Conservation (phyloP, 2,797 vertebrate species). For the Toxotes lorentzi region DNA sequence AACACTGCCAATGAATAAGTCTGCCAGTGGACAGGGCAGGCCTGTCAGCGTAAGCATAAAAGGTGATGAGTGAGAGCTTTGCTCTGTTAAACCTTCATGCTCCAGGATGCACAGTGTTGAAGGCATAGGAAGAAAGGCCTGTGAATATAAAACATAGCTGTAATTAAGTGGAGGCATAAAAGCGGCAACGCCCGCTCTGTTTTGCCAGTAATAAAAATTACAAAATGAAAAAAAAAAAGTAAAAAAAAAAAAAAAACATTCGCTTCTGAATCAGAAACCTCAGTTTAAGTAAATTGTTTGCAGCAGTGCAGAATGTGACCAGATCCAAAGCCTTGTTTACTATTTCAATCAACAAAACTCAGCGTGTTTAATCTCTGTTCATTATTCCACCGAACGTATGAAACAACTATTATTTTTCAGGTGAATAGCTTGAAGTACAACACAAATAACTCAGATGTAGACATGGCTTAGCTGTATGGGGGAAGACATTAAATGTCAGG, state of each 20-base stretch:
- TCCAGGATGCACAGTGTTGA: slow-evolving; percentile 60
- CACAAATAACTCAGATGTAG: slow-evolving; percentile 6
- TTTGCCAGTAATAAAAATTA: slow-evolving; percentile 22
- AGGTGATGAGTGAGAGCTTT: slow-evolving; percentile 79
- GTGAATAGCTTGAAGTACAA: neutral
- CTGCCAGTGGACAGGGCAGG: slow-evolving; percentile 70
- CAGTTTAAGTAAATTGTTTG: slow-evolving; percentile 28
- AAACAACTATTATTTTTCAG: slow-evolving; percentile 3
- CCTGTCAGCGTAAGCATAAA: slow-evolving; percentile 75
- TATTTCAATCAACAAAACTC: slow-evolving; percentile 5
- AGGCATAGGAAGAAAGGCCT: slow-evolving; percentile 42
- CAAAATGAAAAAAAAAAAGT: neutral
- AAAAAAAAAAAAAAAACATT: slow-evolving; percentile 5
- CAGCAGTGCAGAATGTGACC: slow-evolving; percentile 19
- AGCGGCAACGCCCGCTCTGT: slow-evolving; percentile 29
- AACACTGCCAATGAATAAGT: slow-evolving; percentile 68
- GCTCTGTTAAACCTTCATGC: slow-evolving; percentile 76
- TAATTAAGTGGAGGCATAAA: slow-evolving; percentile 60
- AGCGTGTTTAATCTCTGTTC: slow-evolving; percentile 17
- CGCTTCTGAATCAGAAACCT: slow-evolving; percentile 36
- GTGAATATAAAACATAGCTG: slow-evolving; percentile 62
- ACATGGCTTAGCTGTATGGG: neutral
- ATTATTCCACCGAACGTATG: slow-evolving; percentile 11
- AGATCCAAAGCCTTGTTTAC: slow-evolving; percentile 29
- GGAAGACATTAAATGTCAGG: slow-evolving; percentile 3